phyloP scores from a whole-genome alignment of 2,888 invertebrate genomes.

The Spisula solida region DNA sequence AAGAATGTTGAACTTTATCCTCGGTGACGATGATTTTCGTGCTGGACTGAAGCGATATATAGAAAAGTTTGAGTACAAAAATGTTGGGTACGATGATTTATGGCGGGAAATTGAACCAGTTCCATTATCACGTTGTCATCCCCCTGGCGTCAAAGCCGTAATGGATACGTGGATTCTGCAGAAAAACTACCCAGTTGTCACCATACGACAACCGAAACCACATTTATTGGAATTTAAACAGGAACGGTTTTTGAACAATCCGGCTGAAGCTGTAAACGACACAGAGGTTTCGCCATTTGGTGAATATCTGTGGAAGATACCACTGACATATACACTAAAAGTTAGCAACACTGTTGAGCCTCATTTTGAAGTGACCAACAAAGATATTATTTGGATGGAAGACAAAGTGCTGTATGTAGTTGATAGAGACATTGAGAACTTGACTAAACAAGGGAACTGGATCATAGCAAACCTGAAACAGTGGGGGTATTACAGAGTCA shows the following conservation, averaged over 20 bases:
- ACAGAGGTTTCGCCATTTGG: conserved; percentile 48
- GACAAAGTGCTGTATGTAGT: conserved; percentile 17
- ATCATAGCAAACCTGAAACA: conserved; percentile 53
- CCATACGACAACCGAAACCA: conserved; percentile 34
- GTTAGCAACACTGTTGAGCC: neutral
- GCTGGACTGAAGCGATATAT: conserved; percentile 89
- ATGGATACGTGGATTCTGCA: conserved; percentile 63
- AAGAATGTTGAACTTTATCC: conserved; percentile 96
- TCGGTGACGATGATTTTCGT: conserved; percentile 93
- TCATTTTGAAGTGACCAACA: conserved; percentile 27
- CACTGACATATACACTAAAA: neutral
- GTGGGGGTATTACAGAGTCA: conserved; percentile 56
- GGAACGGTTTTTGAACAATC: conserved; percentile 49
- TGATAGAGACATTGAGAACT: conserved; percentile 42
- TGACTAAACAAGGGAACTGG: conserved; percentile 39
- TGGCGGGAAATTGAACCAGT: conserved; percentile 91
- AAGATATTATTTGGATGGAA: conserved; percentile 57
- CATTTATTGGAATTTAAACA: conserved; percentile 38
- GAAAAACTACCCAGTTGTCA: conserved; percentile 60
- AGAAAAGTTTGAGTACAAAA: conserved; percentile 89
- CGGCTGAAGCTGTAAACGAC: conserved; percentile 26
- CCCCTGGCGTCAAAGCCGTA: conserved; percentile 44
- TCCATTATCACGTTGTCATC: conserved; percentile 11
- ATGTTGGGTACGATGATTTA: conserved; percentile 93
- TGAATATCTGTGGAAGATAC: conserved; percentile 49